phyloP scores from a whole-genome alignment of 30 jellyfish, hydroid and myxozoan genomes.

The Cassiopea xamachana region DNA sequence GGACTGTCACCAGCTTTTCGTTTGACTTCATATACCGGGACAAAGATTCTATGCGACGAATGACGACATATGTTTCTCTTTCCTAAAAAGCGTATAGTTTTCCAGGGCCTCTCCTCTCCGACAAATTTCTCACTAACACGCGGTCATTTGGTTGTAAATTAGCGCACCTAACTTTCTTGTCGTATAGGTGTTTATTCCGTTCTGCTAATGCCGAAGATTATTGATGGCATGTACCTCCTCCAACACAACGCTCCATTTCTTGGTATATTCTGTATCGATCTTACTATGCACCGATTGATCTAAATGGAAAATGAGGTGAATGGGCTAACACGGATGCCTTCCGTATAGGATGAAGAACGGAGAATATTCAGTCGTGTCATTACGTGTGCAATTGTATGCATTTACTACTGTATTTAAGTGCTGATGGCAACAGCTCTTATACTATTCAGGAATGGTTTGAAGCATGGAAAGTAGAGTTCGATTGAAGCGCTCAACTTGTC shows the following conservation, averaged over 20 bases:
- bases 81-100: constrained; percentile 56
- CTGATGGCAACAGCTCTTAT: constrained; percentile 50
- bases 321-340: constrained; percentile 48
- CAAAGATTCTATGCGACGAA: constrained; percentile 16
- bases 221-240: constrained; percentile 46
- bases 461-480: constrained; percentile 52
- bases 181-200: constrained; percentile 19
- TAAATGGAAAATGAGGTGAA: constrained; percentile 19
- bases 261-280: constrained; percentile 13
- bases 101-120: constrained; percentile 79
- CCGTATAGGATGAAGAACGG: constrained; percentile 60
- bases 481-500: constrained; percentile 55
- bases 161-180: not conserved
- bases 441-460: constrained; percentile 45
- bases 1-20: constrained; percentile 38
- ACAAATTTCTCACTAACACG: constrained; percentile 47
- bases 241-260: constrained; percentile 31
- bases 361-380: constrained; percentile 62
- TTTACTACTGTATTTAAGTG: constrained; percentile 52
- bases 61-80: constrained; percentile 31
- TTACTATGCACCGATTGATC: not conserved
- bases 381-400: constrained; percentile 57
- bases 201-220: constrained; percentile 15
- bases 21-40: constrained; percentile 48
- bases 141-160: constrained; percentile 44